phyloP scores from a whole-genome alignment of 1,140 invertebrate genomes.

The Agrilus planipennis region DNA sequence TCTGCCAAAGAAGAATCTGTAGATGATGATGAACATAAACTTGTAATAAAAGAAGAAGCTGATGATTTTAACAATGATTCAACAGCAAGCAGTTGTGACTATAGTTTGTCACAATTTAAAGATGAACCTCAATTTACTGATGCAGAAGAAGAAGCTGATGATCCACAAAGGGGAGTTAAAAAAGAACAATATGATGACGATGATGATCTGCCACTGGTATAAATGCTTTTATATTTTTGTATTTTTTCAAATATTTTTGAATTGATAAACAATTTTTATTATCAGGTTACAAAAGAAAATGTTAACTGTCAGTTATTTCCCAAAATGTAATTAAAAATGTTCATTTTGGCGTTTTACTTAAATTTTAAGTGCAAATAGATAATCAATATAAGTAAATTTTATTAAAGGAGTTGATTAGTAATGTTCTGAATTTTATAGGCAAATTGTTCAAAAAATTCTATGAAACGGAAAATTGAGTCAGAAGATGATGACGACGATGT shows the following conservation, averaged over 20 bases:
- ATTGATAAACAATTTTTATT: too few relatives aligned
- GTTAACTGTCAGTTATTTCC: too few relatives aligned
- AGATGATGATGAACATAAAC: conserved; percentile 29
- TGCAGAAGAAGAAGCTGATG: conserved; percentile 14
- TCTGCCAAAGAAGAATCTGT: conserved; percentile 20
- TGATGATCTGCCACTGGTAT: conserved; percentile 69
- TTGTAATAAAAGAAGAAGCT: conserved; percentile 29
- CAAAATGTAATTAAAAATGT: too few relatives aligned
- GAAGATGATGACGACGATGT: conserved; percentile 53
- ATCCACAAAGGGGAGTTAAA: conserved; percentile 30
- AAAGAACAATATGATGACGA: conserved; percentile 44
- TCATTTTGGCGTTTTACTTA: too few relatives aligned
- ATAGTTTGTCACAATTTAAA: conserved; percentile 49
- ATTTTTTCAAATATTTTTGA: too few relatives aligned
- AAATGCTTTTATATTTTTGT: too few relatives aligned
- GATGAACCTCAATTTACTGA: conserved; percentile 34
- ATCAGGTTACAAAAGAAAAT: conserved; percentile 27
- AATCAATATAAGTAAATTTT: too few relatives aligned
- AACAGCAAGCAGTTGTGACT: conserved; percentile 51
- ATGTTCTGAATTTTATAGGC: too few relatives aligned
- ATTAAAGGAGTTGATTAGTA: too few relatives aligned
- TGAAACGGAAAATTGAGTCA: conserved; percentile 38
- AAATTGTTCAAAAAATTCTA: too few relatives aligned
- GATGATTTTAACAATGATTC: conserved; percentile 34
- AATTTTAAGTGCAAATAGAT: too few relatives aligned